These are phyloP conservation scores for Macrobrachium rosenbergii DNA, from an alignment of 1,140 invertebrate genomes.

Conservation along the genomic window DNA sequence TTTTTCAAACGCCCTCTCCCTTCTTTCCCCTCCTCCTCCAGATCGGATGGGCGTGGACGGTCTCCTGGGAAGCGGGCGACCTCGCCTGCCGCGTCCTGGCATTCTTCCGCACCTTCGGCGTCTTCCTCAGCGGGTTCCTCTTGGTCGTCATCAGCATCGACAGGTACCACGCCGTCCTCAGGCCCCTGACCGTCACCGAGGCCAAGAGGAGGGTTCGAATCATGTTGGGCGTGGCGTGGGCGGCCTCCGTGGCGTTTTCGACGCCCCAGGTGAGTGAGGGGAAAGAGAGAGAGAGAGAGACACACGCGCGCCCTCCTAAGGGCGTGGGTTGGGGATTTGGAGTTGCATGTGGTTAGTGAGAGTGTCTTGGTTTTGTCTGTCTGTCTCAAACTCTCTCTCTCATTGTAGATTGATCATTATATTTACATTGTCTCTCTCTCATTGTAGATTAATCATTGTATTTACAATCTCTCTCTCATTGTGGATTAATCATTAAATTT, in stretches of 20 bases:
- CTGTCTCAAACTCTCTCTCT: neutral
- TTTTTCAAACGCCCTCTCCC: too few relatives aligned
- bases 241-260: conserved; percentile 82
- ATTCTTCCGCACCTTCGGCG: conserved; percentile 87
- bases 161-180: conserved; percentile 89
- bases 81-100: conserved; percentile 85
- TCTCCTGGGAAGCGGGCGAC: conserved; percentile 76
- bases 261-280: conserved; percentile 82
- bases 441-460: neutral
- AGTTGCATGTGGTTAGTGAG: too few relatives aligned
- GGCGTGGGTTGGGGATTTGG: too few relatives aligned
- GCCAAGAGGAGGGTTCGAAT: conserved; percentile 79
- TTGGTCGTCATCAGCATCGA: conserved; percentile 30
- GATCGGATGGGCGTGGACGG: conserved; percentile 69
- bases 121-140: conserved; percentile 83
- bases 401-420: neutral
- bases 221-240: conserved; percentile 84
- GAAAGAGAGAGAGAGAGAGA: neutral
- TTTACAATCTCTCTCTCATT: too few relatives aligned
- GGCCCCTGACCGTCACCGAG: conserved; percentile 80
- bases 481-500: neutral
- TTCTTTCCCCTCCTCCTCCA: neutral
- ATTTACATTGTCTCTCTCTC: neutral
- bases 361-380: neutral
- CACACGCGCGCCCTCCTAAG: neutral